A percentile compares a stretch with the other conserved stretches of the same genome.
Conservation (phyloP, 2,888 invertebrate genomes). For the Acanthococcus lagerstroemiae region DNA sequence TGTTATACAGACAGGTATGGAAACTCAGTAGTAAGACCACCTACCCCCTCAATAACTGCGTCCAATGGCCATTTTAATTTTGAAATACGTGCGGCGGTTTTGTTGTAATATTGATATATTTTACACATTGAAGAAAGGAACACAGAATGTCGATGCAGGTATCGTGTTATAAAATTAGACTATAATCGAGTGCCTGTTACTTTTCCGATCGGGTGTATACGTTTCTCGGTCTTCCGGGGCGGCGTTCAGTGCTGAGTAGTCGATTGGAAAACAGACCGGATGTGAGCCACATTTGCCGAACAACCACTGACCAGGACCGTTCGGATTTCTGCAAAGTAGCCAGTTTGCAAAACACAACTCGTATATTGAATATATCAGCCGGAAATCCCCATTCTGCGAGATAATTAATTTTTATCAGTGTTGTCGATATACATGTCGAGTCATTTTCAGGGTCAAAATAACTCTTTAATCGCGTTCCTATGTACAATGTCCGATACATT, state of each 20-base stretch:
- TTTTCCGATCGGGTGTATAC: constrained; percentile 45
- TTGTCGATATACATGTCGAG: not conserved
- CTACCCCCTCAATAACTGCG: no score
- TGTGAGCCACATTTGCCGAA: constrained; percentile 46
- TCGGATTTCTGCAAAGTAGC: constrained; percentile 61
- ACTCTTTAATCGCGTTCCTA: not conserved
- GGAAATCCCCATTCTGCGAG: constrained; percentile 56
- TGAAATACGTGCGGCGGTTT: no score
- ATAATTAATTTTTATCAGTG: no score
- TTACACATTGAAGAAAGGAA: not conserved
- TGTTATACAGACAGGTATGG: no score
- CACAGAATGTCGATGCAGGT: not conserved
- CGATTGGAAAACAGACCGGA: constrained; percentile 56
- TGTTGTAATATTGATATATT: no score
- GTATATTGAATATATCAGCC: constrained; percentile 56
- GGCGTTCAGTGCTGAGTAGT: constrained; percentile 64
- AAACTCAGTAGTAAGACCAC: no score
- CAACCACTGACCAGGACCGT: constrained; percentile 65
- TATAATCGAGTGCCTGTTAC: constrained; percentile 59
- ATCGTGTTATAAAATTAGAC: constrained; percentile 45
- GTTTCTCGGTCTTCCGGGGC: constrained; percentile 60
- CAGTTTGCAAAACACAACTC: constrained; percentile 64
- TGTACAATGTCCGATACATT: not conserved
- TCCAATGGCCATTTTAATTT: no score
- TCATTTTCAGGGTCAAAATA: not conserved